Evolutionary conservation across 2,888 invertebrate species (phyloP).

Genomic region (Dynastes tityus): DNA sequence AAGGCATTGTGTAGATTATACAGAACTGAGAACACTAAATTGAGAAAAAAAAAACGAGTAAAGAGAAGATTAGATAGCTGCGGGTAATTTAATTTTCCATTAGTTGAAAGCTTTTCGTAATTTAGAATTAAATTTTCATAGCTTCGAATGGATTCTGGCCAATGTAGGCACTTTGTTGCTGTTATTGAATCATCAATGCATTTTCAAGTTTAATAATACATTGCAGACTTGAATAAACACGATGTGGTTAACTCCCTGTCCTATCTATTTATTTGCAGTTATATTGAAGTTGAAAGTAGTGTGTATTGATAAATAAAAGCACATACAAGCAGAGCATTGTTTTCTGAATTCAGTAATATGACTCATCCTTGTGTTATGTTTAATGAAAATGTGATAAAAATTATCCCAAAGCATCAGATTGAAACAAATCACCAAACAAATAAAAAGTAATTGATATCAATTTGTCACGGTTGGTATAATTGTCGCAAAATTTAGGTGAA

Average conservation of each 20-base stretch:
- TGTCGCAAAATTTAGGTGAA: no score
- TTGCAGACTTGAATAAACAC: not conserved
- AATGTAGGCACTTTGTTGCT: not conserved
- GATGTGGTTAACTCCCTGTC: not conserved
- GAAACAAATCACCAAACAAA: no score
- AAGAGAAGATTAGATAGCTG: not conserved
- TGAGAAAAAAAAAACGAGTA: not conserved
- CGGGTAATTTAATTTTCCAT: conserved; percentile 8
- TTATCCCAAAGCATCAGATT: no score
- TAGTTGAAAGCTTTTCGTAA: conserved; percentile 19
- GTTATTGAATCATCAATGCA: not conserved
- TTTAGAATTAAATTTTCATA: conserved; percentile 8
- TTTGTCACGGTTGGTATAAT: no score
- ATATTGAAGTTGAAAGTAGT: no score
- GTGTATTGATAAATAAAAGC: no score
- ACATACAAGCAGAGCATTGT: no score
- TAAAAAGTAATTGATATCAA: no score
- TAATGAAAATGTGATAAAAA: no score
- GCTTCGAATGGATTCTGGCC: not conserved
- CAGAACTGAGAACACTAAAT: conserved; percentile 1
- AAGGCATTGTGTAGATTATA: not conserved
- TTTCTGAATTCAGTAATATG: no score
- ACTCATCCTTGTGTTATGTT: no score
- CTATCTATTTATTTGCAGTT: no score
- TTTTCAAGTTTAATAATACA: not conserved